phyloP scores from a whole-genome alignment of 2,797 vertebrate genomes.

The Natrix natrix region DNA sequence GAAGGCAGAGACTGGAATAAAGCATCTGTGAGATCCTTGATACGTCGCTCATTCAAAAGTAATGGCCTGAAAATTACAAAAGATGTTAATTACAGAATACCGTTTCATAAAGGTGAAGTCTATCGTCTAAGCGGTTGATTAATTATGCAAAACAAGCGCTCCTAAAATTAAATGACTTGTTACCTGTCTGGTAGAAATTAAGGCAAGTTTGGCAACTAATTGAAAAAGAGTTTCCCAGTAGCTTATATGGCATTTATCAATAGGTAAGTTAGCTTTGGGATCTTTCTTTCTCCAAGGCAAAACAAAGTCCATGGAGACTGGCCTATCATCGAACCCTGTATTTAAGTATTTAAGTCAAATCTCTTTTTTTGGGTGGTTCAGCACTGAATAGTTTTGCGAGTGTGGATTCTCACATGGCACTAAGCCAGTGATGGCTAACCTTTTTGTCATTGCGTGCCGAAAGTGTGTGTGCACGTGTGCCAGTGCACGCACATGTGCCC shows the following conservation, averaged over 20 bases:
- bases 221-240: not conserved
- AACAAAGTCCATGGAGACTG: not conserved
- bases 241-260: not conserved
- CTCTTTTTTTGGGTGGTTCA: not conserved
- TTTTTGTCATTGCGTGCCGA: too few species aligned
- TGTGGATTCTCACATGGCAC: not conserved
- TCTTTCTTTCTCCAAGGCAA: not conserved
- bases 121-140: not conserved
- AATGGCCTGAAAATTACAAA: slow-evolving; percentile 64
- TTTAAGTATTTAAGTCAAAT: not conserved
- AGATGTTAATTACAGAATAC: slow-evolving; percentile 58
- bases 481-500: too few species aligned
- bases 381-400: not conserved
- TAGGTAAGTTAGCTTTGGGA: not conserved
- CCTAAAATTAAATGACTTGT: not conserved
- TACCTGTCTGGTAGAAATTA: not conserved
- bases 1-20: slow-evolving; percentile 14
- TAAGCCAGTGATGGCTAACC: not conserved
- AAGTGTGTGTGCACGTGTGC: too few species aligned
- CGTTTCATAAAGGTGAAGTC: slow-evolving; percentile 19
- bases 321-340: not conserved
- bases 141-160: not conserved
- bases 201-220: not conserved
- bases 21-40: slow-evolving; percentile 55
- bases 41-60: slow-evolving; percentile 74